Evolutionary conservation across 2,888 invertebrate species (phyloP).

Genomic region (Perdita meconis): DNA sequence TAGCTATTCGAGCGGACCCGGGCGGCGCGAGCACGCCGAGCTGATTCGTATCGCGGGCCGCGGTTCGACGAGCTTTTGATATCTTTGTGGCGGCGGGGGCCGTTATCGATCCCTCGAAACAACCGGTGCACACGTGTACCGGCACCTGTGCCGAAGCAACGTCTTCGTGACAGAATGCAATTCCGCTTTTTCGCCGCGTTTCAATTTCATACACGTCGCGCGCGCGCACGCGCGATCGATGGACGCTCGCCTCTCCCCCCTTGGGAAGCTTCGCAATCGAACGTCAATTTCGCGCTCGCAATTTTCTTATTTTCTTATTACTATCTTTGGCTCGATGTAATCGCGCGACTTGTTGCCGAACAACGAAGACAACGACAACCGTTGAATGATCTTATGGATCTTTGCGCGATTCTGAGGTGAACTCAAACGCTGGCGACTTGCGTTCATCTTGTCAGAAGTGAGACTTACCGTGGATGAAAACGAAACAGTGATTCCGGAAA

Average conservation of each 20-base stretch:
- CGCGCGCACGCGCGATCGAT: slow-evolving; percentile 43
- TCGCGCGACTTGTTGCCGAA: too few relatives aligned
- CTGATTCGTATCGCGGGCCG: slow-evolving; percentile 38
- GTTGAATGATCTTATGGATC: too few relatives aligned
- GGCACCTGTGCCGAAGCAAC: slow-evolving; percentile 50
- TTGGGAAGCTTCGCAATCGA: background rate
- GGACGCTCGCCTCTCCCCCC: background rate
- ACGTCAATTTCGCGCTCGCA: background rate
- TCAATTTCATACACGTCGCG: slow-evolving; percentile 41
- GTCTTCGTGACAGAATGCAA: slow-evolving; percentile 55
- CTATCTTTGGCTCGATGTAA: too few relatives aligned
- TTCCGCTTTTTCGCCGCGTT: slow-evolving; percentile 47
- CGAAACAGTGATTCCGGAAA: too few relatives aligned
- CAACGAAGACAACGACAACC: too few relatives aligned
- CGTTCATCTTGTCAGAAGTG: too few relatives aligned
- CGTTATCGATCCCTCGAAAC: slow-evolving; percentile 57
- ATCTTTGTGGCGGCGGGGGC: slow-evolving; percentile 40
- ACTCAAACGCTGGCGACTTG: too few relatives aligned
- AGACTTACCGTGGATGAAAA: too few relatives aligned
- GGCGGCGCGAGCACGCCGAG: slow-evolving; percentile 11
- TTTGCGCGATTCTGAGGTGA: too few relatives aligned
- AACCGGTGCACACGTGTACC: slow-evolving; percentile 58
- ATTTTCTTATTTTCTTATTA: background rate
- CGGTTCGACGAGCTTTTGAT: slow-evolving; percentile 56
- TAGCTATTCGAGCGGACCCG: slow-evolving; percentile 16